Evolutionary conservation across 1,140 invertebrate genomes (phyloP), one percentile per base, ranked within the genome.

Genomic region (Acromyrmex echinatior): DNA sequence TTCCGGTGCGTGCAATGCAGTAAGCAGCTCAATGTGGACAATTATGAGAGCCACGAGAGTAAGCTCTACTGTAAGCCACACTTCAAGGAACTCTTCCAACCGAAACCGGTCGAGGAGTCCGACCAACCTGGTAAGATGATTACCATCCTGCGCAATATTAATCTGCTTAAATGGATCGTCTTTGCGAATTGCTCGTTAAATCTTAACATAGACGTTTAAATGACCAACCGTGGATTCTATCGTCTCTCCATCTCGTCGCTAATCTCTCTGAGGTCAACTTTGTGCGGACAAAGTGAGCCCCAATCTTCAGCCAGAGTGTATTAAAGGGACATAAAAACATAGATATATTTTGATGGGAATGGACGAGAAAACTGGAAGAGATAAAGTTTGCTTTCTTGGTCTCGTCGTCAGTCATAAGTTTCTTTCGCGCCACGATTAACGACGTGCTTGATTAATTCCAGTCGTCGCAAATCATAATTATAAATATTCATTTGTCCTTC

Each of bases 11-110:
- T 97, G 65, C 97, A 98, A 94, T 99, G 98, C 94, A 97, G 97
- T 92, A 99, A 98, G 95, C 97, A 97, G 92, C 96, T 99, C 78
- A 98, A 97, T 92, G 97, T 98, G 85, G 98, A 99, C 93, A 98
- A 97, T 73, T 99, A 98, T 95, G 97, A 98, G 93, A 98, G 98
- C 92, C 97, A 99, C 93, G 98, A 98, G 95, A 98, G 98, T 9
- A 96, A 96, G 71, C 93, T 99, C 10, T 99, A 98, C 95, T 99
- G 98, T 95, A 98, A 98, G 94, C 97, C 98, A n/a, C 98, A 99
- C 95, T 99, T 99, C 95, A 98, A 98, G 92, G 97, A 98, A 92
- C 96, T 99, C 12, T 99, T 99, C 94, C 97, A 98, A 86, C 98
- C 98, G 21, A 99, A 99, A 96, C 97, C 97, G 56, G 98, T 98